Evolutionary conservation across 2,113 vertebrate species (phyloP), one percentile per base, ranked within the genome.

Genomic region (Oenanthe oenanthe): DNA sequence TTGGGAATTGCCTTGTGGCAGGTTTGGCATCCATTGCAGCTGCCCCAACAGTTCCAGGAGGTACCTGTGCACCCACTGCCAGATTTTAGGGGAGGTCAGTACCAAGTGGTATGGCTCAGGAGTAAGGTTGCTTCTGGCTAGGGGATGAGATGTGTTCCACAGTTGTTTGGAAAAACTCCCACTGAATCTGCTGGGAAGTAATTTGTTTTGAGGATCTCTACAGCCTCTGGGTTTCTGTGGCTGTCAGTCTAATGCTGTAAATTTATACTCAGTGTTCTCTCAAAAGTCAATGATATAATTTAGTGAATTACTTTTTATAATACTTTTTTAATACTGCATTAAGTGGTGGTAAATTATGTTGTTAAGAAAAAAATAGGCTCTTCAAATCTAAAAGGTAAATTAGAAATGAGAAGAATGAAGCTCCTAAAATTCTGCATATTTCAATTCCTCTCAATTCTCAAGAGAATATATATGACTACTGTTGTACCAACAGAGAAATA

Each of bases 371-470:
- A 79, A 70, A 17, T 47, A 47, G 21, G 34, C 14, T 38, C 45
- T 86, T 62, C 38, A 67, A 71, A 63, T 81, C 63, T 88, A 71
- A 89, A 62, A 86, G 32, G 60, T 88, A 54, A 90, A 74, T 32
- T 29, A 74, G 48, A 80, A 80, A 60, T 66, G 4, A 78, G 76
- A 88, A 81, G 9, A 12, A 31, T 2, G 2, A 63, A 89, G 18
- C 14, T 79, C 8, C 34, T 77, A 56, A 4, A 56, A 65, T 83
- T 57, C 47, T 93, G 28, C 25, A 12, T 79, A 29, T 75, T 85
- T 91, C 63, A 76, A 65, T 79, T 63, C n/a, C 13, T 60, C 17
- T 79, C 7, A n/a, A 5, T 70, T 78, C 65, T 94, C 48, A 76
- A 45, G 18, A n/a, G 25, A 88, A 56, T 89, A 43, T 73, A 17